Percentiles rank a stretch among this genome's conserved stretches.
phyloP scores from a whole-genome alignment of 1,140 invertebrate species.

The Nymphalis io region DNA sequence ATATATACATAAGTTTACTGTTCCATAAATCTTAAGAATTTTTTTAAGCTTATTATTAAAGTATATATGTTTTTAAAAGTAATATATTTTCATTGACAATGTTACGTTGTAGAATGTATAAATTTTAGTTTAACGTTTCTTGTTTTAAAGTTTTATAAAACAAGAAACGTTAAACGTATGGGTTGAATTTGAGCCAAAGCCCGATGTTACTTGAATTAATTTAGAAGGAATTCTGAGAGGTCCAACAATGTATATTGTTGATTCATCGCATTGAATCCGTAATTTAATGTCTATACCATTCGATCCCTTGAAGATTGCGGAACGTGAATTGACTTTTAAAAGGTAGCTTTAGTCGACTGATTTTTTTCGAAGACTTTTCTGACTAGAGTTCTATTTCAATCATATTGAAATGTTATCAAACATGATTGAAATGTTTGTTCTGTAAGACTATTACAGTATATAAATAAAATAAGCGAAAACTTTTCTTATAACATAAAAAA shows the following conservation, averaged over 20 bases:
- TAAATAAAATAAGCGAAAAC: too few relatives aligned
- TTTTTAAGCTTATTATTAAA: too few relatives aligned
- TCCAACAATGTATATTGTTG: slow-evolving; percentile 33
- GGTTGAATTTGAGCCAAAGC: background rate
- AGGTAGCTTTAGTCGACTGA: background rate
- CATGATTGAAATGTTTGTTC: too few relatives aligned
- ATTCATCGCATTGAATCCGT: slow-evolving; percentile 31
- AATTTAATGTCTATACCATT: slow-evolving; percentile 27
- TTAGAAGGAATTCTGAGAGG: slow-evolving; percentile 22
- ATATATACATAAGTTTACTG: too few relatives aligned
- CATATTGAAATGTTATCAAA: background rate
- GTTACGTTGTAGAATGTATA: too few relatives aligned
- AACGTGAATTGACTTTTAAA: slow-evolving; percentile 26
- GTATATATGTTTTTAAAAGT: too few relatives aligned
- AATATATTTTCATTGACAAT: too few relatives aligned
- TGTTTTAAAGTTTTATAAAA: too few relatives aligned
- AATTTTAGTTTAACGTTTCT: too few relatives aligned
- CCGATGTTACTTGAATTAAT: background rate
- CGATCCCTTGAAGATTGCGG: slow-evolving; percentile 24
- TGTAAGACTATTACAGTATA: background rate
- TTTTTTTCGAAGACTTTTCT: too few relatives aligned
- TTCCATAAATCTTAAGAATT: too few relatives aligned
- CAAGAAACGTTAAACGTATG: background rate
- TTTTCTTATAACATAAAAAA: too few relatives aligned
- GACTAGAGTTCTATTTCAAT: background rate